Evolutionary conservation across 2,888 invertebrate species (phyloP).

Genomic region (Mycalesis mineus): DNA sequence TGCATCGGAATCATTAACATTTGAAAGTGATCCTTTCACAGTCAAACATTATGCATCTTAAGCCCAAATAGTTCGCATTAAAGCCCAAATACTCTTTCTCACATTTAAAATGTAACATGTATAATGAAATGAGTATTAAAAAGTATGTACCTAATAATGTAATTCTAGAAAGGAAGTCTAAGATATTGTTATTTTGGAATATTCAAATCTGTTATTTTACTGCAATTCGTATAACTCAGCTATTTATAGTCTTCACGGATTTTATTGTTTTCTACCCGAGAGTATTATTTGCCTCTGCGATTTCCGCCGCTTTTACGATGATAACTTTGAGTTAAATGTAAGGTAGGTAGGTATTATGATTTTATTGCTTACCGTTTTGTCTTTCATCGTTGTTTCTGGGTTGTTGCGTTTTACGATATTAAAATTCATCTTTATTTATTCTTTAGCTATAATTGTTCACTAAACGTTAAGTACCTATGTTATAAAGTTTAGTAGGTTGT

Average conservation of each 20-base stretch:
- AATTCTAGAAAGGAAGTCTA: no score
- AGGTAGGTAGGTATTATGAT: conserved; percentile 5
- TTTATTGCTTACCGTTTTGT: conserved; percentile 2
- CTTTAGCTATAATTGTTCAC: neutral
- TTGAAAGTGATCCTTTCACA: no score
- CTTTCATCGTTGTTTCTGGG: neutral
- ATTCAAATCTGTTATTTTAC: neutral
- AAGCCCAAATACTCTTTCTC: no score
- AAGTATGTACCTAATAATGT: no score
- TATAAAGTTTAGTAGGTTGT: no score
- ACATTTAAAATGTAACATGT: no score
- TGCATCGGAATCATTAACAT: no score
- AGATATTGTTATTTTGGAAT: neutral
- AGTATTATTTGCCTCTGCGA: conserved; percentile 4
- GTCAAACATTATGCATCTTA: no score
- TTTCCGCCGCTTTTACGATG: conserved; percentile 6
- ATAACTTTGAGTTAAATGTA: conserved; percentile 2
- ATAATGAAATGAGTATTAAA: no score
- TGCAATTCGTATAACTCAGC: neutral
- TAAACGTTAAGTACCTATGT: no score
- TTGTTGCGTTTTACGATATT: conserved; percentile 3
- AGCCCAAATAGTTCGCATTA: no score
- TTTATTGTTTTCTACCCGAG: conserved; percentile 1
- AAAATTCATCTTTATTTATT: neutral
- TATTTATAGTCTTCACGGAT: neutral